Evolutionary conservation across 1,140 invertebrate genomes (phyloP).

Genomic region (Bombus pyrosoma): DNA sequence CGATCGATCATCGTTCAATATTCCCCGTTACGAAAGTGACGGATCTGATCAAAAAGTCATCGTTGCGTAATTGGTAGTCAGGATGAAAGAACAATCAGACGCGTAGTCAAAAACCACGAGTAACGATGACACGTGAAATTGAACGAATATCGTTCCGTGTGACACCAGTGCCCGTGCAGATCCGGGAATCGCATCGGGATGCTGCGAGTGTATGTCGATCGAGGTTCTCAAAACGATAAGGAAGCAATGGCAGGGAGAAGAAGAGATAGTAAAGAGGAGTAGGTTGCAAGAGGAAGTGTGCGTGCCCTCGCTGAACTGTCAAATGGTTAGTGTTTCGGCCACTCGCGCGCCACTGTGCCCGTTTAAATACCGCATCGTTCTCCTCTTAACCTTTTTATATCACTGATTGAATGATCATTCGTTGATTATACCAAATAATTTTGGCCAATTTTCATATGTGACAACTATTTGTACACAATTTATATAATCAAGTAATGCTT

Average conservation of each 20-base stretch:
- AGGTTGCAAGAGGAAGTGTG: slow-evolving; percentile 22
- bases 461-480: too few relatives aligned
- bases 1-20: neutral
- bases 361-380: neutral
- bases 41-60: neutral
- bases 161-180: neutral
- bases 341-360: neutral
- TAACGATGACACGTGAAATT: slow-evolving; percentile 46
- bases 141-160: neutral
- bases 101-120: neutral
- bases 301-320: slow-evolving; percentile 31
- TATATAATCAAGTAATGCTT: too few relatives aligned
- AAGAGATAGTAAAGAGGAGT: slow-evolving; percentile 2
- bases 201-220: slow-evolving; percentile 3
- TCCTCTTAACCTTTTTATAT: neutral
- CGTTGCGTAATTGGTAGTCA: neutral
- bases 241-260: neutral
- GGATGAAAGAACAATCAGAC: neutral
- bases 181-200: slow-evolving; percentile 14
- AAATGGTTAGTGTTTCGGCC: slow-evolving; percentile 36
- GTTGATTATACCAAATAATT: neutral
- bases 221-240: slow-evolving; percentile 24
- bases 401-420: neutral
- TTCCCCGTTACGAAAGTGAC: too few relatives aligned
- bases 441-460: neutral